phyloP scores from a whole-genome alignment of 2,888 invertebrate species.

The Danaus chrysippus region DNA sequence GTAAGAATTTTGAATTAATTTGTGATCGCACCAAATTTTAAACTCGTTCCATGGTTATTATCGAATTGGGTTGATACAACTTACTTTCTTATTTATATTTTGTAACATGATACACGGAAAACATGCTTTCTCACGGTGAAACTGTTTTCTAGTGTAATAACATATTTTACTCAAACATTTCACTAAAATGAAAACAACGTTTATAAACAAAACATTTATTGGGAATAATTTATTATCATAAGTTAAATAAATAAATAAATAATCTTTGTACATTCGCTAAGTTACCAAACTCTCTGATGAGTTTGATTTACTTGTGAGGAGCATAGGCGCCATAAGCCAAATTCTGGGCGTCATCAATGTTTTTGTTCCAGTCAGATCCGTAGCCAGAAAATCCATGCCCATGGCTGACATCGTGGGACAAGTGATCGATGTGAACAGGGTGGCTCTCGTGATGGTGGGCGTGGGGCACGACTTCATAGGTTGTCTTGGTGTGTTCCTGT shows the following conservation, averaged over 20 bases:
- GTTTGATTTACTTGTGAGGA: conserved; percentile 51
- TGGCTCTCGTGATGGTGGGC: conserved; percentile 78
- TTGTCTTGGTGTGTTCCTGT: conserved; percentile 67
- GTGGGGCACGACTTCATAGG: conserved; percentile 70
- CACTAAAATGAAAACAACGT: conserved; percentile 37
- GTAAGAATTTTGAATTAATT: conserved; percentile 27
- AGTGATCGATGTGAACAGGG: conserved; percentile 80
- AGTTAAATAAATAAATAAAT: conserved; percentile 58
- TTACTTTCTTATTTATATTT: conserved; percentile 9
- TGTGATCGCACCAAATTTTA: conserved; percentile 33
- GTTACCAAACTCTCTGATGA: conserved; percentile 29
- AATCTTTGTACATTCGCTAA: conserved; percentile 70
- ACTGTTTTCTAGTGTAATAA: conserved; percentile 15
- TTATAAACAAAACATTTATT: conserved; percentile 52
- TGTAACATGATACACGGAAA: conserved; percentile 10
- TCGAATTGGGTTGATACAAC: conserved; percentile 5
- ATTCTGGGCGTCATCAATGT: conserved; percentile 83
- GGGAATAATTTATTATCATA: conserved; percentile 65
- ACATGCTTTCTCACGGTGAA: conserved; percentile 27
- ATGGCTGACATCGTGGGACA: conserved; percentile 62
- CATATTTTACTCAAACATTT: conserved; percentile 17
- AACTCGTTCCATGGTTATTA: conserved; percentile 27
- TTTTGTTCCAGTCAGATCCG: conserved; percentile 72
- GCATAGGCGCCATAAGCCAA: conserved; percentile 84
- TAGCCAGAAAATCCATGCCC: conserved; percentile 55